Conservation (phyloP, 2,113 vertebrate genomes). For the Nothoprocta pentlandii region DNA sequence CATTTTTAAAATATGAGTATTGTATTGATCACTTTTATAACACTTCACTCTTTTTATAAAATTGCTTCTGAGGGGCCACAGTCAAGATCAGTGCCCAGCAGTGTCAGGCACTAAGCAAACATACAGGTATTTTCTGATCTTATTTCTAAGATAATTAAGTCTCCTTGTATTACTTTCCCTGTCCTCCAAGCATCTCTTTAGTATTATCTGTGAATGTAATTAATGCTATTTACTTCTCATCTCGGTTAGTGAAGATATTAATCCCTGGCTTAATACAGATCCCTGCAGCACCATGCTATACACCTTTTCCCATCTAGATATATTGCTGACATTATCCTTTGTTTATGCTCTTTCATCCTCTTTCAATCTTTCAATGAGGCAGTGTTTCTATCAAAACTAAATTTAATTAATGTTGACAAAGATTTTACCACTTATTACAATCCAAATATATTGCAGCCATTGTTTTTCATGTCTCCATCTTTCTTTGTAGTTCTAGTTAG, state of each 20-base stretch:
- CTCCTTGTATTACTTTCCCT: conserved; percentile 18
- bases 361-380: conserved; percentile 44
- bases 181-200: conserved; percentile 45
- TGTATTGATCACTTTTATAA: background rate
- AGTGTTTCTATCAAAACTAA: conserved; percentile 5
- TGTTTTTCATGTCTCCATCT: conserved; percentile 26
- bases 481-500: background rate
- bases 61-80: background rate
- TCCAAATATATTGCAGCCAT: conserved; percentile 31
- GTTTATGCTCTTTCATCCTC: conserved; percentile 62
- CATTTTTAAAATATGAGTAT: background rate
- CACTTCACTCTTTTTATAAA: background rate
- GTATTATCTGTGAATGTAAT: conserved; percentile 62
- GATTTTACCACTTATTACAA: conserved; percentile 54
- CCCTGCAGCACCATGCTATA: background rate
- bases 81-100: background rate
- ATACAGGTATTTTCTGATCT: conserved; percentile 4
- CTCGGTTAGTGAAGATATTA: conserved; percentile 59
- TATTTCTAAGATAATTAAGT: conserved; percentile 31
- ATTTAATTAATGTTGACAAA: conserved; percentile 70
- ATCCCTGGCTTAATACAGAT: conserved; percentile 63
- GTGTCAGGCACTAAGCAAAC: background rate
- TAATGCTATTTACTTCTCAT: conserved; percentile 61
- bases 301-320: conserved; percentile 56
- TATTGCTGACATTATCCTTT: conserved; percentile 64